phyloP scores from a whole-genome alignment of 1,140 invertebrate genomes.

The Aporrectodea caliginosa region DNA sequence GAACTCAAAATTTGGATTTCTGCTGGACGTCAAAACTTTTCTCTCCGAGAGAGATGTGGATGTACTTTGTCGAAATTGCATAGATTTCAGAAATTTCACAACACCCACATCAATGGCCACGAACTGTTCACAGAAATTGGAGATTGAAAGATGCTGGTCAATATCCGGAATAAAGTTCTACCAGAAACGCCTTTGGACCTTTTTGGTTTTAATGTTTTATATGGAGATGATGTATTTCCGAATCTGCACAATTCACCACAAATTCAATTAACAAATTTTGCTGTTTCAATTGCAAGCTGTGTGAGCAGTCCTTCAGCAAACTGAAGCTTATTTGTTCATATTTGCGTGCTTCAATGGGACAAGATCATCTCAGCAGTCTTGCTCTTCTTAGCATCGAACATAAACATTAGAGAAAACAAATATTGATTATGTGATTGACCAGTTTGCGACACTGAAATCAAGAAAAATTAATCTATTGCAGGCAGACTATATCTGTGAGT shows the following conservation, averaged over 20 bases:
- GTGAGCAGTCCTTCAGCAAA: background rate
- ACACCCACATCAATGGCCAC: conserved; percentile 27
- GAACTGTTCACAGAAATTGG: background rate
- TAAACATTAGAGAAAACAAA: too few relatives aligned
- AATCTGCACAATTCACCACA: background rate
- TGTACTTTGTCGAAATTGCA: conserved; percentile 24
- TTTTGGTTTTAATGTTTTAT: background rate
- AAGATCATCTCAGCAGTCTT: too few relatives aligned
- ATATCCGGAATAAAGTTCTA: background rate
- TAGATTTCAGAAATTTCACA: conserved; percentile 28
- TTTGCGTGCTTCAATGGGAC: too few relatives aligned
- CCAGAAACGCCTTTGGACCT: background rate
- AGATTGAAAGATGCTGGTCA: background rate
- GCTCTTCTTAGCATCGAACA: too few relatives aligned
- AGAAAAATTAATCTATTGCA: too few relatives aligned
- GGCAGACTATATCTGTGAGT: too few relatives aligned
- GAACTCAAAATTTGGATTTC: conserved; percentile 32
- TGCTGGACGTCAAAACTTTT: conserved; percentile 24
- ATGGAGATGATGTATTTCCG: conserved; percentile 3
- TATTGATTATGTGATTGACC: too few relatives aligned
- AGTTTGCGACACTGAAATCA: too few relatives aligned
- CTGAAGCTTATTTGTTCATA: too few relatives aligned
- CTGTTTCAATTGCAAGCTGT: background rate
- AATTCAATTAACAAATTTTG: background rate
- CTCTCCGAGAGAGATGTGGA: conserved; percentile 23